phyloP scores from a whole-genome alignment of 37 sponge, comb jelly and placozoan genomes.

The Dysidea cf. avara region DNA sequence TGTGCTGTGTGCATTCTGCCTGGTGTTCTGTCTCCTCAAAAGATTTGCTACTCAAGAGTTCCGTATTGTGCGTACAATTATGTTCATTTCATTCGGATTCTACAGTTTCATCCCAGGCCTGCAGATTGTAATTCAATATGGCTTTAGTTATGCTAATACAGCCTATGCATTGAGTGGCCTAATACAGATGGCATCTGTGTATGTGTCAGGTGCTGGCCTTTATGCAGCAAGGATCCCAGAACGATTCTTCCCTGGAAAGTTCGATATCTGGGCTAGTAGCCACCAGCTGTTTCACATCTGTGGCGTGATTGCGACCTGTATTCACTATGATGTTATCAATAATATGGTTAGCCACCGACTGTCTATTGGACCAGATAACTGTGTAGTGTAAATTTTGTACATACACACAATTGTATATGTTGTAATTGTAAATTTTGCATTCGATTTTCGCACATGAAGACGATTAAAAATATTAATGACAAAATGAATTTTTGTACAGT shows the following conservation, averaged over 20 bases:
- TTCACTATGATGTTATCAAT: slow-evolving; percentile 81
- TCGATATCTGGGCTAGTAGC: slow-evolving; percentile 88
- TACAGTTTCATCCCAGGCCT: slow-evolving; percentile 80
- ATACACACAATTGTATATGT: too few species aligned
- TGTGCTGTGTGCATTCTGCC: slow-evolving; percentile 54
- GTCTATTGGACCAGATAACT: slow-evolving; percentile 1
- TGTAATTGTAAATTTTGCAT: too few species aligned
- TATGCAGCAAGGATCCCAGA: slow-evolving; percentile 89
- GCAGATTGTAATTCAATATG: slow-evolving; percentile 62
- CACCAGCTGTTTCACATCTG: slow-evolving; percentile 95
- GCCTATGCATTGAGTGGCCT: slow-evolving; percentile 45
- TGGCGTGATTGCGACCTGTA: slow-evolving; percentile 80
- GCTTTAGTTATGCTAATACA: slow-evolving; percentile 26
- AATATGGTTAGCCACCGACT: slow-evolving; percentile 71
- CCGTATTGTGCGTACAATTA: slow-evolving; percentile 58
- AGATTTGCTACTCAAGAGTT: slow-evolving; percentile 70
- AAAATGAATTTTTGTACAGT: too few species aligned
- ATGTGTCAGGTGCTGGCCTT: slow-evolving; percentile 78
- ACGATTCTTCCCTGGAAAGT: slow-evolving; percentile 89
- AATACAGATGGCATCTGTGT: slow-evolving; percentile 66
- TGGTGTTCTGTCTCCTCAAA: slow-evolving; percentile 62
- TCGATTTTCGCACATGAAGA: too few species aligned
- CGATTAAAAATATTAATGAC: too few species aligned
- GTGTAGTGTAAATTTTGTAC: too few species aligned
- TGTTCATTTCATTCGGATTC: slow-evolving; percentile 83